Conservation (phyloP, 2,888 invertebrate genomes). For the Stenoptilia bipunctidactyla region DNA sequence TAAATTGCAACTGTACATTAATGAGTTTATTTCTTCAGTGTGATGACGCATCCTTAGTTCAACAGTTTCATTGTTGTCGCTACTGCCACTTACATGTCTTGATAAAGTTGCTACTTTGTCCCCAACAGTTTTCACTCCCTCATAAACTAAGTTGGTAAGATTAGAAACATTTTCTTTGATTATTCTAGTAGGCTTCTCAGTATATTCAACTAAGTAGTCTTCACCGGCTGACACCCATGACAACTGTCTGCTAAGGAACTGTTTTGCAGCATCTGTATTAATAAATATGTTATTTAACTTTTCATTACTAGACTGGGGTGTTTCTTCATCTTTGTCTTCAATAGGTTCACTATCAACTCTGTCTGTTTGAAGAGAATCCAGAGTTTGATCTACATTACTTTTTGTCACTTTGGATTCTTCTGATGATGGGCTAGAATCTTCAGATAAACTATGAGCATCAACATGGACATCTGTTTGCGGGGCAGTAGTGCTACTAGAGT, state of each 20-base stretch:
- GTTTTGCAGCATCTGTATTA: slow-evolving; percentile 83
- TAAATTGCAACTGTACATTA: slow-evolving; percentile 55
- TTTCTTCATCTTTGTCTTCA: slow-evolving; percentile 30
- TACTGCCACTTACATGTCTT: slow-evolving; percentile 80
- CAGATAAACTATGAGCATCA: slow-evolving; percentile 65
- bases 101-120: slow-evolving; percentile 81
- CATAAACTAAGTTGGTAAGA: slow-evolving; percentile 79
- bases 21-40: slow-evolving; percentile 61
- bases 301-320: slow-evolving; percentile 34
- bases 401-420: slow-evolving; percentile 66
- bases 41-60: slow-evolving; percentile 55
- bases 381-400: slow-evolving; percentile 32
- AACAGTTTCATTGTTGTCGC: slow-evolving; percentile 74
- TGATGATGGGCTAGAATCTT: slow-evolving; percentile 70
- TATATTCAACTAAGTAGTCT: slow-evolving; percentile 75
- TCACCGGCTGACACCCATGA: slow-evolving; percentile 81
- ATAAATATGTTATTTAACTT: slow-evolving; percentile 78
- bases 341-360: slow-evolving; percentile 26
- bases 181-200: slow-evolving; percentile 76
- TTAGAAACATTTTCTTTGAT: slow-evolving; percentile 82
- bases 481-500: slow-evolving; percentile 72
- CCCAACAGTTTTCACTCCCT: slow-evolving; percentile 81
- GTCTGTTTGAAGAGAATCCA: slow-evolving; percentile 20
- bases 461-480: slow-evolving; percentile 69
- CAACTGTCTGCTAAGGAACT: slow-evolving; percentile 80